A percentile compares a stretch with the other conserved stretches of the same genome.
These are phyloP conservation scores for Arvicanthis niloticus DNA, from an alignment of 2,113 vertebrate species.

Conservation along the genomic window DNA sequence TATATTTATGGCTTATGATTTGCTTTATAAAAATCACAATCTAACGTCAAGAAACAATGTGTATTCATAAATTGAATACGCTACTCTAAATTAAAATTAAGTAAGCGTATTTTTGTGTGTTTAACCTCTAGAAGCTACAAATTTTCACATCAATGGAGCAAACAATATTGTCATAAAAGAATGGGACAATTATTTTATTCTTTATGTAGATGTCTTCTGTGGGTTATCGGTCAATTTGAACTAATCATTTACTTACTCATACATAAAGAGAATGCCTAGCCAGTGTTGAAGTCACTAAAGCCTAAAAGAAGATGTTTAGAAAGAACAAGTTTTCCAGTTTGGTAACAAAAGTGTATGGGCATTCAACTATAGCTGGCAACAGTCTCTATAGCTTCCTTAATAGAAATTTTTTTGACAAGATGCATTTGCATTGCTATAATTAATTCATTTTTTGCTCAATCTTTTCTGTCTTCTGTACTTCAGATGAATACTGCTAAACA, in stretches of 20 bases:
- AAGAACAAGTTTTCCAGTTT: not conserved
- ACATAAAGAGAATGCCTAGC: conserved; percentile 12
- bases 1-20: not conserved
- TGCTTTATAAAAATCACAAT: not conserved
- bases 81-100: not conserved
- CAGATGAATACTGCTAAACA: not conserved
- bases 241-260: not conserved
- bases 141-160: not conserved
- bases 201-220: not conserved
- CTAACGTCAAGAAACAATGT: not conserved
- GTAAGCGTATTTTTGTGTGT: not conserved
- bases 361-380: not conserved
- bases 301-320: not conserved
- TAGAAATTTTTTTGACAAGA: not conserved
- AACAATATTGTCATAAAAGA: not conserved
- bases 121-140: not conserved
- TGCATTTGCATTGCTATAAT: not conserved
- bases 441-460: not conserved
- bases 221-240: conserved; percentile 5
- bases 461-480: not conserved
- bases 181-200: not conserved
- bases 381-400: not conserved
- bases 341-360: not conserved
- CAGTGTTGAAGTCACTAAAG: not conserved
- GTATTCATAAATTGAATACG: not conserved